Evolutionary conservation across 2,888 invertebrate genomes (phyloP).

Genomic region (Fissipunctia ypsillon): DNA sequence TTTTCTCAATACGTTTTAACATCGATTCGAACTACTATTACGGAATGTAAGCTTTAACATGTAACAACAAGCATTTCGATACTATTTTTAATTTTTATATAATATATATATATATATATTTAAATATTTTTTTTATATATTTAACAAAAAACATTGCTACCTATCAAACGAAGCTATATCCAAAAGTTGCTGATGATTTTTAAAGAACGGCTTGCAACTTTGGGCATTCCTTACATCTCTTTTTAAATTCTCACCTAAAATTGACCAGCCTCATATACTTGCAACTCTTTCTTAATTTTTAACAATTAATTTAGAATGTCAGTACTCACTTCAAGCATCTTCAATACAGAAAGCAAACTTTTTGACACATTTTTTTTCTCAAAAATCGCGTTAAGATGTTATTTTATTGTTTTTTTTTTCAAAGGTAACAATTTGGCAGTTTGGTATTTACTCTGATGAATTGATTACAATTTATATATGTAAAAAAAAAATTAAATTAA

Average conservation of each 20-base stretch:
- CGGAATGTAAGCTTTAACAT: constrained; percentile 83
- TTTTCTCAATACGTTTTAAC: constrained; percentile 75
- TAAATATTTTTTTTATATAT: constrained; percentile 44
- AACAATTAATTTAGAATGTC: constrained; percentile 84
- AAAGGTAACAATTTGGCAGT: constrained; percentile 77
- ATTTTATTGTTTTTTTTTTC: constrained; percentile 58
- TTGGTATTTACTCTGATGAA: constrained; percentile 61
- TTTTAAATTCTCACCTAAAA: constrained; percentile 78
- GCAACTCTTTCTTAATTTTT: constrained; percentile 66
- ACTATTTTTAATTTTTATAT: constrained; percentile 66
- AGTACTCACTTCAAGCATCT: constrained; percentile 64
- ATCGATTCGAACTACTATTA: constrained; percentile 78
- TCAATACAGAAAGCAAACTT: constrained; percentile 65
- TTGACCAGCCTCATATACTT: constrained; percentile 79
- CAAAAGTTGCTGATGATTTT: constrained; percentile 55
- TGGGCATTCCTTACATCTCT: constrained; percentile 46
- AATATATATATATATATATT: constrained; percentile 55
- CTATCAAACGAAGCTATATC: constrained; percentile 55
- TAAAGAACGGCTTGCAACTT: constrained; percentile 57
- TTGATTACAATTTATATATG: constrained; percentile 37
- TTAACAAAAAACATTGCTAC: constrained; percentile 61
- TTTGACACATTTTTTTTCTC: constrained; percentile 75
- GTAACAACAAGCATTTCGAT: constrained; percentile 81
- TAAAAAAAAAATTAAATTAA: constrained; percentile 13
- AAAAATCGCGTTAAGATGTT: constrained; percentile 61